Conservation (phyloP, 2,797 vertebrate genomes). For the Picus viridis region DNA sequence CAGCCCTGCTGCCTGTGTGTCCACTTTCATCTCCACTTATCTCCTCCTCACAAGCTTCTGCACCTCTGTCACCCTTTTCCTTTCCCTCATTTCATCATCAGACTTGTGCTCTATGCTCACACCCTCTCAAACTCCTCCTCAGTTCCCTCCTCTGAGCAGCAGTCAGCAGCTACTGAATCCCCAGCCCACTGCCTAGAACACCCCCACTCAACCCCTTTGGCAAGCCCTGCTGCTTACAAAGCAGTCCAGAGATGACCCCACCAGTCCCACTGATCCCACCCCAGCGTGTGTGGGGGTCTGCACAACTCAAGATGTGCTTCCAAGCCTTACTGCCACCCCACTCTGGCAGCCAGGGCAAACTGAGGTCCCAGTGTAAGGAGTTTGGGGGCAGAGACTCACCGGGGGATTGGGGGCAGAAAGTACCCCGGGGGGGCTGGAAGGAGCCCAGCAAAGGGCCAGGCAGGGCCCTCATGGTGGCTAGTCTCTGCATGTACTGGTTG, state of each 20-base stretch:
- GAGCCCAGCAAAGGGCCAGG: constrained; percentile 85
- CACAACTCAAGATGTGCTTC: background rate
- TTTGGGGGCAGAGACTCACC: constrained; percentile 63
- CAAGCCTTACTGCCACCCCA: fast-evolving
- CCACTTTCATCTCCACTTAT: background rate
- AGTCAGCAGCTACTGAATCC: background rate
- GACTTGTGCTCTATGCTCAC: background rate
- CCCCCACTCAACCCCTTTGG: fast-evolving
- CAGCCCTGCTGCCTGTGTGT: background rate
- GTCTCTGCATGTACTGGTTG: constrained; percentile 95
- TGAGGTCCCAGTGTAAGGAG: fast-evolving
- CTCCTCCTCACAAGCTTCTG: background rate
- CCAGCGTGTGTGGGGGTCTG: fast-evolving
- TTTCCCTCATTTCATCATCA: background rate
- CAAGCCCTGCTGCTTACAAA: fast-evolving
- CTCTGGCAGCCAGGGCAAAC: background rate
- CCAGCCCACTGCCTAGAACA: background rate
- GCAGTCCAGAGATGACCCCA: background rate
- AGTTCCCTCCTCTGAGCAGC: background rate
- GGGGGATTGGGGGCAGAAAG: constrained; percentile 87
- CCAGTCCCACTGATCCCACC: fast-evolving
- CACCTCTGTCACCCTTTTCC: background rate
- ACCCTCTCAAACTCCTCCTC: background rate
- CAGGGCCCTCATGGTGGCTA: constrained; percentile 87
- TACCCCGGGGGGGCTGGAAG: constrained; percentile 88